Conservation (phyloP, 2,797 vertebrate species). For the Paramormyrops hopkinsi region DNA sequence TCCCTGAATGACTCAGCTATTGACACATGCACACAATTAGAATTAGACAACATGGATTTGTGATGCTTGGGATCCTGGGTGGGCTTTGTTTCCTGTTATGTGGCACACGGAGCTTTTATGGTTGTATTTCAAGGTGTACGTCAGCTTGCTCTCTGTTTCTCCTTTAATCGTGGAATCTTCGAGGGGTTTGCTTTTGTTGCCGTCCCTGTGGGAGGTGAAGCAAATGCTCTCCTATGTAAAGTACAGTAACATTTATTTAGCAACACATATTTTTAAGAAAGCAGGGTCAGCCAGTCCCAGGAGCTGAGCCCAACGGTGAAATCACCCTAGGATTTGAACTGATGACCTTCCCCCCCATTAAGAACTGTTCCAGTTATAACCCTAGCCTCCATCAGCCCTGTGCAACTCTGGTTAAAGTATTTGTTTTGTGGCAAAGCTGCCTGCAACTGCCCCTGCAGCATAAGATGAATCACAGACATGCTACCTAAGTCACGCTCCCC, state of each 20-base stretch:
- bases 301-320: neutral
- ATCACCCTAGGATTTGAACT: neutral
- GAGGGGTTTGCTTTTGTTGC: neutral
- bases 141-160: neutral
- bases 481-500: neutral
- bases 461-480: neutral
- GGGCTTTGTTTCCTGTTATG: neutral
- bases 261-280: neutral
- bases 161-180: neutral
- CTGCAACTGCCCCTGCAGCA: neutral
- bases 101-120: neutral
- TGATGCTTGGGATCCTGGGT: neutral
- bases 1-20: neutral
- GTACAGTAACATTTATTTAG: neutral
- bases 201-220: neutral
- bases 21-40: neutral
- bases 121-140: neutral
- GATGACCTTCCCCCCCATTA: neutral
- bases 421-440: neutral
- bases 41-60: neutral
- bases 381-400: neutral
- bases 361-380: constrained; percentile 3
- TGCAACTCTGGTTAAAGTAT: neutral
- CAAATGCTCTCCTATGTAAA: neutral
- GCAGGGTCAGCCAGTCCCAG: neutral